Conservation (phyloP, 1,140 invertebrate species). For the Spodoptera litura region DNA sequence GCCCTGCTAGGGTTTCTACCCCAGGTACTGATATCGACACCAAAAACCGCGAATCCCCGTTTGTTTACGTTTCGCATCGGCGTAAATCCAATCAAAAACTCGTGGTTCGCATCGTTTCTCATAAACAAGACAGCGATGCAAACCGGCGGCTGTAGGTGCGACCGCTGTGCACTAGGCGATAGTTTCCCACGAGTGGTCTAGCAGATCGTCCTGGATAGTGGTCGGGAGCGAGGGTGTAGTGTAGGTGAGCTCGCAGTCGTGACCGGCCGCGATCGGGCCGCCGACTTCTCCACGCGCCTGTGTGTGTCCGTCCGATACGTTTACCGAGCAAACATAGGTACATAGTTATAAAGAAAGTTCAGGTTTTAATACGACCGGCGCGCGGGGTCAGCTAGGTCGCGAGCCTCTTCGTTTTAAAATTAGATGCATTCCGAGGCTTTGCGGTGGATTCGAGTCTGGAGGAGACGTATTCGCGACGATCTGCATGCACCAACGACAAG, state of each 20-base stretch:
- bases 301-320: conserved; percentile 79
- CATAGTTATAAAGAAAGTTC: conserved; percentile 85
- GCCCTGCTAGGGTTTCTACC: conserved; percentile 85
- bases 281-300: conserved; percentile 65
- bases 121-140: conserved; percentile 64
- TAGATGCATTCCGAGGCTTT: conserved; percentile 84
- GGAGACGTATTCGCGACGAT: conserved; percentile 72
- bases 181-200: conserved; percentile 79
- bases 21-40: conserved; percentile 77
- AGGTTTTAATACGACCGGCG: conserved; percentile 81
- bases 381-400: conserved; percentile 83
- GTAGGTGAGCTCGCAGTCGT: conserved; percentile 76
- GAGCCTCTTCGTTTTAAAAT: conserved; percentile 85
- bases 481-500: conserved; percentile 64
- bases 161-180: conserved; percentile 64
- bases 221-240: conserved; percentile 70
- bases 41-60: conserved; percentile 74
- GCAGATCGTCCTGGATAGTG: conserved; percentile 82
- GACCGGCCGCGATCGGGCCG: conserved; percentile 73
- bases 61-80: conserved; percentile 70
- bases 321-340: conserved; percentile 82
- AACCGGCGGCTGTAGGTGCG: conserved; percentile 48
- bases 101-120: conserved; percentile 59
- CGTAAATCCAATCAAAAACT: conserved; percentile 58
- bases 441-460: conserved; percentile 64